Conservation (phyloP, 2,797 vertebrate genomes). For the Calcarius lapponicus region DNA sequence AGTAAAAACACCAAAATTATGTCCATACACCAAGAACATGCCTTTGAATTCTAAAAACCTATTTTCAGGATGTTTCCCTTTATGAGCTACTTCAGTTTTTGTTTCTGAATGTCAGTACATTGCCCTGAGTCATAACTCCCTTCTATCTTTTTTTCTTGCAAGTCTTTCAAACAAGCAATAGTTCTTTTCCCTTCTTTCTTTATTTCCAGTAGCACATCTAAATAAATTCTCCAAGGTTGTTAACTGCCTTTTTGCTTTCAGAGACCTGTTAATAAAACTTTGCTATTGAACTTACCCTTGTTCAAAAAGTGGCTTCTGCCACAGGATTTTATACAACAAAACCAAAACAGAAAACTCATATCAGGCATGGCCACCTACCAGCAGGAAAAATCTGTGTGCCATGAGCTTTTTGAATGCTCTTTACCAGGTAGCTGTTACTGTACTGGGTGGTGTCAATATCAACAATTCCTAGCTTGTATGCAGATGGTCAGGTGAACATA, state of each 20-base stretch:
- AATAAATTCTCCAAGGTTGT: background rate
- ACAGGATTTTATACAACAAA: background rate
- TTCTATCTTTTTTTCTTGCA: background rate
- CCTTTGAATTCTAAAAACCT: background rate
- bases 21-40: background rate
- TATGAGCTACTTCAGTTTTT: background rate
- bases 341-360: background rate
- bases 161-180: background rate
- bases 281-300: background rate
- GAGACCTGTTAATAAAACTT: background rate
- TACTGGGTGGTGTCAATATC: background rate
- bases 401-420: background rate
- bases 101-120: background rate
- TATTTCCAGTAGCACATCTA: background rate
- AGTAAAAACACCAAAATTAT: background rate
- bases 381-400: background rate
- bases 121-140: background rate
- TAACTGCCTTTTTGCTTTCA: background rate
- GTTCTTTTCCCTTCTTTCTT: background rate
- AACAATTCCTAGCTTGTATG: background rate
- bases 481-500: background rate
- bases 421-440: background rate
- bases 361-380: background rate
- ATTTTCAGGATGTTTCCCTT: background rate
- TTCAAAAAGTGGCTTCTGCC: background rate